Conservation (phyloP, 1,140 invertebrate genomes). For the Brachionus koreanus region DNA sequence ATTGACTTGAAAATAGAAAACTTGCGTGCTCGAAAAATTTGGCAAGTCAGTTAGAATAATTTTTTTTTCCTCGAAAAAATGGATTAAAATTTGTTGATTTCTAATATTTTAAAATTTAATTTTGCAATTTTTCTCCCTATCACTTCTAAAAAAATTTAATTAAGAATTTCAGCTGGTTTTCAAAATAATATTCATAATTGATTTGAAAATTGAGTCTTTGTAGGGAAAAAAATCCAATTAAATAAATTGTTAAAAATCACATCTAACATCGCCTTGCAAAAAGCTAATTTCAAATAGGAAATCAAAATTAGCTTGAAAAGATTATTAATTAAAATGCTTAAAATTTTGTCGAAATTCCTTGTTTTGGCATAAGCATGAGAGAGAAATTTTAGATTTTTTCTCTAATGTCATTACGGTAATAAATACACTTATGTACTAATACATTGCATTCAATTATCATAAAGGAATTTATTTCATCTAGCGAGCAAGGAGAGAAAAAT, state of each 20-base stretch:
- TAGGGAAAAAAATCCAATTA: background rate
- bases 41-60: background rate
- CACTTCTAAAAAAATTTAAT: too few species aligned
- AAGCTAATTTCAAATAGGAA: background rate
- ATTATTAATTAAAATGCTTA: background rate
- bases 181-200: background rate
- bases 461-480: slow-evolving; percentile 22
- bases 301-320: background rate
- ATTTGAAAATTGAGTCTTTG: background rate
- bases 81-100: too few species aligned
- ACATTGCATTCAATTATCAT: background rate
- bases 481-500: background rate
- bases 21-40: background rate
- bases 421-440: background rate
- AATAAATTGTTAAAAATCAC: background rate
- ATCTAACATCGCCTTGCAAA: background rate
- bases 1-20: background rate
- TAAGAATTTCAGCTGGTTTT: background rate
- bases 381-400: background rate
- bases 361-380: background rate
- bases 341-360: background rate
- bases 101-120: too few species aligned
- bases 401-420: slow-evolving; percentile 7
- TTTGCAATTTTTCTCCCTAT: too few species aligned
- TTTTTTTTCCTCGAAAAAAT: too few species aligned